Evolutionary conservation across 2,888 invertebrate genomes (phyloP), one percentile per base, ranked within the genome.

Genomic region (Polietes domitor): DNA sequence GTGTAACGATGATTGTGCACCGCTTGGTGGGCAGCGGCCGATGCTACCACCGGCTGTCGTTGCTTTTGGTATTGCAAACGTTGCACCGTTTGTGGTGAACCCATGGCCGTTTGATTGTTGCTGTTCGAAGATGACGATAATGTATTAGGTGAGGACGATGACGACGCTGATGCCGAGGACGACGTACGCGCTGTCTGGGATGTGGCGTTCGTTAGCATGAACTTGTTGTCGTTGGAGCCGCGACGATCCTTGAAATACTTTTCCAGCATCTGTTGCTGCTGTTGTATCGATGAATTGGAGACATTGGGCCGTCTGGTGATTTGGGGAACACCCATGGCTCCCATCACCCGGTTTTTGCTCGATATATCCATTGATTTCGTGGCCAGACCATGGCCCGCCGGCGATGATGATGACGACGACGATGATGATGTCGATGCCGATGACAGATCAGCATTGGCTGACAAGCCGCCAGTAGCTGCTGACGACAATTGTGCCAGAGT

Each of bases 21-120:
- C 50, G 88, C 89, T 53, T 87, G 89, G 85, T 80, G 89, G 77
- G 80, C 89, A 84, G 88, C 86, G 7, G 87, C 86, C 0, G 87
- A 83, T 43, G 91, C 89, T n/a, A 91, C 90, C 83, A 91, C 47
- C 21, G 90, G 90, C 50, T 91, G 91, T 9, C 91, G 90, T 82
- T 91, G 91, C 77, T 91, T 91, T 83, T 91, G 91, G 86, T 91
- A 91, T 86, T 91, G 91, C 77, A 90, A 80, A 37, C 90, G 90
- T 73, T 89, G 90, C 63, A 87, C 86, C 9, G 86, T 73, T 79
- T 84, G 84, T 26, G 85, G 83, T 73, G 86, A 83, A 53, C 84
- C 82, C 80, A 70, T 79, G 55, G 53, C 50, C 68, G 73, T 75
- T 68, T 21, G 50, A 43, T 15, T 63, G 65, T 63, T 77, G n/a